Conservation (phyloP, 2,113 vertebrate genomes). For the Callithrix jacchus region DNA sequence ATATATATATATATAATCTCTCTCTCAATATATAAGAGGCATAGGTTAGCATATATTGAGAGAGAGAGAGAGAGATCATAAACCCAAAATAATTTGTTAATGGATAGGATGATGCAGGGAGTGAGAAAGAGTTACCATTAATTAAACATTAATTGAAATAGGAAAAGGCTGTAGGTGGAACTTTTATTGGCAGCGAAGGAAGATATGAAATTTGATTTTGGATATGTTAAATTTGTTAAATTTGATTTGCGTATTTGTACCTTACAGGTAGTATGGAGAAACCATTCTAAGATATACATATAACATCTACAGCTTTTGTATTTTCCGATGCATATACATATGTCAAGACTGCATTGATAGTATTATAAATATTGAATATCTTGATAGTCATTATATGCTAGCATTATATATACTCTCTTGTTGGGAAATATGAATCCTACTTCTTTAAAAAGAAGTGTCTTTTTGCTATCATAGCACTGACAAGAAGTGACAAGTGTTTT, state of each 20-base stretch:
- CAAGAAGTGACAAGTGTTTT: slow-evolving; percentile 76
- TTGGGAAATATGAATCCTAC: slow-evolving; percentile 38
- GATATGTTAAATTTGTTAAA: not conserved
- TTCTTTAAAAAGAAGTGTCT: slow-evolving; percentile 53
- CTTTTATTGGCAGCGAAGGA: not conserved
- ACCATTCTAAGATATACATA: not conserved
- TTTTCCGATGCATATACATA: not conserved
- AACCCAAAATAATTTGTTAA: not conserved
- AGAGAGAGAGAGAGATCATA: not conserved
- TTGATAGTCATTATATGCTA: slow-evolving; percentile 53
- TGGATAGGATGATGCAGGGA: not conserved
- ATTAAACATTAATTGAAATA: not conserved
- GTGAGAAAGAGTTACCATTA: not conserved
- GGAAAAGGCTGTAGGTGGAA: not conserved
- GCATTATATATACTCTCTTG: not conserved
- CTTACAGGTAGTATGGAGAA: not conserved
- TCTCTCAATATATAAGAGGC: no score
- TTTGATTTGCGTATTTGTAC: not conserved
- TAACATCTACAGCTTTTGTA: not conserved
- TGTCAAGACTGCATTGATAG: slow-evolving; percentile 57
- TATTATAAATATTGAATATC: slow-evolving; percentile 64
- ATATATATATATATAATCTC: no score
- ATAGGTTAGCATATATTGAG: no score
- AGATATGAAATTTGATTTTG: not conserved
- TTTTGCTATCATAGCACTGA: slow-evolving; percentile 62